Evolutionary conservation across 2,797 vertebrate species (phyloP).

Genomic region (Bovichtus diacanthus): DNA sequence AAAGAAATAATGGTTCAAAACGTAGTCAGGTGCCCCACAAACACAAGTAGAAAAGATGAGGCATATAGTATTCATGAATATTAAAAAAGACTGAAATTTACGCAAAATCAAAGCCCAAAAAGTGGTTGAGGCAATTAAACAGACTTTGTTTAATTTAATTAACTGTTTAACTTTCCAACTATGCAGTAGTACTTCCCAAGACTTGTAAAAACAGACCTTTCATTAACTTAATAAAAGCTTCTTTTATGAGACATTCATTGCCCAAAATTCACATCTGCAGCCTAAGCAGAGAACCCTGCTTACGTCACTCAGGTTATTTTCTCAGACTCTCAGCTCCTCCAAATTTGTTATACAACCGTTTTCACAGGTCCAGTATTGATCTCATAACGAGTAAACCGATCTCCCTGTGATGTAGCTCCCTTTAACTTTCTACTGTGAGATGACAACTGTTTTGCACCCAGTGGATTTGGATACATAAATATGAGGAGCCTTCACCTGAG

Average conservation of each 20-base stretch:
- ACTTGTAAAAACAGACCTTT: not conserved
- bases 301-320: too few relatives aligned
- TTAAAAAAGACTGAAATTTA: not conserved
- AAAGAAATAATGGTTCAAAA: not conserved
- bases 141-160: too few relatives aligned
- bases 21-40: not conserved
- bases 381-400: not conserved
- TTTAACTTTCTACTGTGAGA: not conserved
- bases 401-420: not conserved
- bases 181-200: not conserved
- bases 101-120: not conserved
- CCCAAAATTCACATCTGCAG: not conserved
- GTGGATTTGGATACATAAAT: not conserved
- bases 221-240: not conserved
- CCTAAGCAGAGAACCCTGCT: too few relatives aligned
- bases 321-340: not conserved
- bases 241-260: not conserved
- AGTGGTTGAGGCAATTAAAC: too few relatives aligned
- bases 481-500: slow-evolving; percentile 82
- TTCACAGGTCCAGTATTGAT: too few relatives aligned
- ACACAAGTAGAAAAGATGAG: not conserved
- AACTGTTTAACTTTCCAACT: too few relatives aligned
- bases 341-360: too few relatives aligned
- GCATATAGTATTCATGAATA: not conserved
- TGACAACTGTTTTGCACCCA: too few relatives aligned